Conservation (phyloP, 2,888 invertebrate genomes). For the Lithodes maja region DNA sequence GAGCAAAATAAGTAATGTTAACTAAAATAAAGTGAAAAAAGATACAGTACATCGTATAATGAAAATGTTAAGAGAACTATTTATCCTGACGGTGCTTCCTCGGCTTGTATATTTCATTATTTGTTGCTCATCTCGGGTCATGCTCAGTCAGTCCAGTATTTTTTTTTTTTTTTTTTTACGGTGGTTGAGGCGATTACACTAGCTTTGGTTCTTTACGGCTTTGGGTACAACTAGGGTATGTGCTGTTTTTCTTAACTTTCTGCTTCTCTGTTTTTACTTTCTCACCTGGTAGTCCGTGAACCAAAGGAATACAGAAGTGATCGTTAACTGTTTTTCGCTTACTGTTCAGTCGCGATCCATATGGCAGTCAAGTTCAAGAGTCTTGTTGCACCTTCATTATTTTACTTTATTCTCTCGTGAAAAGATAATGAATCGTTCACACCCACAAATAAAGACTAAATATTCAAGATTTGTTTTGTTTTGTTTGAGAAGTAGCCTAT, state of each 20-base stretch:
- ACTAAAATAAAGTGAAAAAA: too few relatives aligned
- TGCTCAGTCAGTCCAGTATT: slow-evolving; percentile 44
- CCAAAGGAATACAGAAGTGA: slow-evolving; percentile 41
- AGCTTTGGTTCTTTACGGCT: slow-evolving; percentile 61
- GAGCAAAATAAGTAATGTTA: too few relatives aligned
- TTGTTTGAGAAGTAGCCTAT: too few relatives aligned
- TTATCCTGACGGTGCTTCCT: slow-evolving; percentile 32
- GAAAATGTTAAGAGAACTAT: background rate
- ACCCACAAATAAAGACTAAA: too few relatives aligned
- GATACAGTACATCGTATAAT: too few relatives aligned
- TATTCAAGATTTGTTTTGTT: too few relatives aligned
- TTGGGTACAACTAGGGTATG: slow-evolving; percentile 66
- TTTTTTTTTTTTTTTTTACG: slow-evolving; percentile 16
- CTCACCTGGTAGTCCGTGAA: slow-evolving; percentile 30
- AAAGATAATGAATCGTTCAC: too few relatives aligned
- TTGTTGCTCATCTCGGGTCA: slow-evolving; percentile 57
- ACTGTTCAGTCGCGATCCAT: too few relatives aligned
- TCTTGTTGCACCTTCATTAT: too few relatives aligned
- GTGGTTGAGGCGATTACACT: slow-evolving; percentile 55
- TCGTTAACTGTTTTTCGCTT: background rate
- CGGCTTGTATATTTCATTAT: slow-evolving; percentile 27
- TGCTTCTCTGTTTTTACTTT: slow-evolving; percentile 21
- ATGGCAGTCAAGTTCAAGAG: too few relatives aligned
- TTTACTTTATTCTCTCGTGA: too few relatives aligned
- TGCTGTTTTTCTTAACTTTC: slow-evolving; percentile 29